phyloP scores from a whole-genome alignment of 2,888 invertebrate genomes.

The Nephrocerus scutellatus region DNA sequence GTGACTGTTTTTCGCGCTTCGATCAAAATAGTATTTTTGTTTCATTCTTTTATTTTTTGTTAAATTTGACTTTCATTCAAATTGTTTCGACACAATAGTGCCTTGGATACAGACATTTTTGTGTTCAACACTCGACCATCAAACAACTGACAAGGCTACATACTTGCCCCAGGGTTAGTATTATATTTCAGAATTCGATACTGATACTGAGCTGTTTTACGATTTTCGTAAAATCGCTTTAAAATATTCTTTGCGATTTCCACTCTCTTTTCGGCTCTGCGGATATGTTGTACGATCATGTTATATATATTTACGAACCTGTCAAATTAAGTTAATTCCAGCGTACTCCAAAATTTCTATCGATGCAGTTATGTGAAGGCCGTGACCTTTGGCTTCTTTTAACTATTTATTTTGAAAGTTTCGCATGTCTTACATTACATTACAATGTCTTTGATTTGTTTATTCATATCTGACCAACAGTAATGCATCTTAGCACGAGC shows the following conservation, averaged over 20 bases:
- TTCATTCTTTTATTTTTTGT: slow-evolving; percentile 15
- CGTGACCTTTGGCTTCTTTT: no score
- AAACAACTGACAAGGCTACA: slow-evolving; percentile 16
- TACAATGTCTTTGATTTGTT: no score
- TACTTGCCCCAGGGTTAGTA: slow-evolving; percentile 17
- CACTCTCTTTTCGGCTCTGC: slow-evolving; percentile 17
- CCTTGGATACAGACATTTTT: slow-evolving; percentile 12
- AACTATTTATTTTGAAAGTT: no score
- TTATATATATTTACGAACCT: slow-evolving; percentile 7
- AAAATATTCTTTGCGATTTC: slow-evolving; percentile 21
- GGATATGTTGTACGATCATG: slow-evolving; percentile 14
- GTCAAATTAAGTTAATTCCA: no score
- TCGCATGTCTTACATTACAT: no score
- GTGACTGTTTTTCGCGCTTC: slow-evolving; percentile 21
- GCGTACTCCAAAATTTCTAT: no score
- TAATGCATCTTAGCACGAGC: no score
- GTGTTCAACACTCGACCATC: slow-evolving; percentile 21
- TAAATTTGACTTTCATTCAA: slow-evolving; percentile 9
- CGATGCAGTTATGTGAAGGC: no score
- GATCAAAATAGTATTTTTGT: slow-evolving; percentile 13
- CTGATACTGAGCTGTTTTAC: slow-evolving; percentile 12
- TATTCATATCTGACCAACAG: no score
- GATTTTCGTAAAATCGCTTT: slow-evolving; percentile 18
- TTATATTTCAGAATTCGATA: slow-evolving; percentile 23
- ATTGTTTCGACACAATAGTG: slow-evolving; percentile 14